Base-by-base conservation (phyloP, 2,888 invertebrate species). In the Entomobrya multifasciata region DNA sequence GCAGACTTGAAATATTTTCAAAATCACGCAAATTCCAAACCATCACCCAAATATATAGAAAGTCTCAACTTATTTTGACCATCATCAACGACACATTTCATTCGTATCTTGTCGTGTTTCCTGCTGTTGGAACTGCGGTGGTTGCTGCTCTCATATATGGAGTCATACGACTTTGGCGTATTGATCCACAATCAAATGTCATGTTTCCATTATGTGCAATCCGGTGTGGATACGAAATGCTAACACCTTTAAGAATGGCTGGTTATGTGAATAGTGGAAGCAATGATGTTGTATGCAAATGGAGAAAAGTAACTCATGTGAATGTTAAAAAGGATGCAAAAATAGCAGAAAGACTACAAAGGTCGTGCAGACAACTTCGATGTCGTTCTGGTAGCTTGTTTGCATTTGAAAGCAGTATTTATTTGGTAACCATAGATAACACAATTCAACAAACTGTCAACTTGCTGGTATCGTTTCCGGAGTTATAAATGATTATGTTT, bases 191-290 rank as follows among this genome's bases (percentile, higher is more conserved):
- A 25, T 47, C 67, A 17, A 81, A 81, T 27, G 13, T 81, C 20
- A 81, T 81, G 80, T 81, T 67, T 70, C 80, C 80, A 6, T 41
- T 81, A n/a, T 81, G 80, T 15, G 70, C 41, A 0, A 22, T 81
- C 13, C 70, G 70, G 0, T 81, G 80, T 81, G 70, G 70, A 30
- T 70, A 70, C 25, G 70, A 81, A 41, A 41, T 22, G 5, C n/a
- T 81, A 6, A 52, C 36, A 1, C 80, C 80, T 3, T 10, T 81
- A 13, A 41, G 52, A 36, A 55, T 81, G 55, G 70, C 80, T 4
- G 80, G 80, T 22, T 30, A 3, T 15, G 8, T 81, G 36, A 3
- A 81, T 30, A 25, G n/a, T 4, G 20, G 13, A 15, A 67, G 80
- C 55, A 11, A 20, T 5, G 8, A 0, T 0, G 15, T 25, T 1